A percentile compares a stretch with the other conserved stretches of the same genome.
These are phyloP conservation scores for Dicranocentrus wangi DNA, from an alignment of 2,888 invertebrate species.

Conservation along the genomic window DNA sequence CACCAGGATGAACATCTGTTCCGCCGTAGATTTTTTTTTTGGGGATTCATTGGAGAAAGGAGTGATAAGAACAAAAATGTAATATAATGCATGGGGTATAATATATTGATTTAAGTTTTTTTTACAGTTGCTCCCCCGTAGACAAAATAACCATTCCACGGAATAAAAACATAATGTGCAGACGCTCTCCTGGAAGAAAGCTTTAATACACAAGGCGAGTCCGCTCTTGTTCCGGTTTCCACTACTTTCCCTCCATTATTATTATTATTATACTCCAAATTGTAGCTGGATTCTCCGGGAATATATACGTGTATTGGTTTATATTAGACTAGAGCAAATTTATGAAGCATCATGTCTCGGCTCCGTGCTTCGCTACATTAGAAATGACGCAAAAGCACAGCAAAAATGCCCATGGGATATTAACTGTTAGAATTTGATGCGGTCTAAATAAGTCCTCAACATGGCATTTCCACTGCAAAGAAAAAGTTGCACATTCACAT, in stretches of 20 bases:
- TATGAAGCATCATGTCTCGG: constrained; percentile 56
- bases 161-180: constrained; percentile 11
- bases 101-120: constrained; percentile 17
- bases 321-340: constrained; percentile 34
- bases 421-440: constrained; percentile 59
- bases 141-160: background rate
- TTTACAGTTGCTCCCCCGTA: background rate
- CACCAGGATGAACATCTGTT: background rate
- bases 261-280: constrained; percentile 1
- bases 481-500: background rate
- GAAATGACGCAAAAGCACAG: constrained; percentile 60
- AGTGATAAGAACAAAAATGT: background rate
- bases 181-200: background rate
- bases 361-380: constrained; percentile 46
- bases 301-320: constrained; percentile 17
- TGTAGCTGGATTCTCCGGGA: background rate
- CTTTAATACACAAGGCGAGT: constrained; percentile 7
- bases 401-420: constrained; percentile 63
- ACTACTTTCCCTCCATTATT: background rate
- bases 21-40: background rate
- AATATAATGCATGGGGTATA: background rate
- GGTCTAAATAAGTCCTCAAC: constrained; percentile 58
- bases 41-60: background rate
- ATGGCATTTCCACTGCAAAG: constrained; percentile 14
- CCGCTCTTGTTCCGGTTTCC: constrained; percentile 3